phyloP scores from a whole-genome alignment of 1,140 invertebrate species.

The Pachyrhynchus sulphureomaculatus region DNA sequence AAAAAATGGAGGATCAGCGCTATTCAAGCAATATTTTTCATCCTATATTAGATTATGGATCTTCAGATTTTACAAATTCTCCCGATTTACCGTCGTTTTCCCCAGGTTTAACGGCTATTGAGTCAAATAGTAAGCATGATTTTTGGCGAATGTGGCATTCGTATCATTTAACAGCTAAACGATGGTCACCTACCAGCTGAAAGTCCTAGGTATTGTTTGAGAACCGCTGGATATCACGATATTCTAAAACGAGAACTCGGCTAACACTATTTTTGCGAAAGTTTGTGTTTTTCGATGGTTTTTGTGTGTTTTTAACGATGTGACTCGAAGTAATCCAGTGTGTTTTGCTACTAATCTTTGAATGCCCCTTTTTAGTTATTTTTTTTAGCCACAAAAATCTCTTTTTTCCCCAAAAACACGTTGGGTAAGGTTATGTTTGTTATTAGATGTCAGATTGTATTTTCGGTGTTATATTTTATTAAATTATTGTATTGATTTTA shows the following conservation, averaged over 20 bases:
- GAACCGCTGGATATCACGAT: not conserved
- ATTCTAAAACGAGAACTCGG: not conserved
- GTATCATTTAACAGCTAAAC: no score
- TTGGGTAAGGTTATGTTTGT: constrained; percentile 28
- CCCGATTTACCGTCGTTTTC: no score
- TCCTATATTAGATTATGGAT: no score
- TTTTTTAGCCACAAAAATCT: not conserved
- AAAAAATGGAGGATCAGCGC: not conserved
- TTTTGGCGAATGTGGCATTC: no score
- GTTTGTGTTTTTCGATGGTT: not conserved
- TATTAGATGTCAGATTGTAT: not conserved
- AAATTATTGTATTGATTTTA: not conserved
- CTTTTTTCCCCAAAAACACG: constrained; percentile 42
- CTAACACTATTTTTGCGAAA: not conserved
- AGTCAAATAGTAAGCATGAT: no score
- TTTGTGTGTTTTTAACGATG: not conserved
- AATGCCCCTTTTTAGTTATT: not conserved
- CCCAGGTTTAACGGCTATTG: no score
- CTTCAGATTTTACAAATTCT: no score
- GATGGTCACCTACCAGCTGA: no score
- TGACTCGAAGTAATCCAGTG: not conserved
- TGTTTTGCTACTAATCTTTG: not conserved
- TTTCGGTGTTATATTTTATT: not conserved
- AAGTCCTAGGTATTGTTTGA: not conserved
- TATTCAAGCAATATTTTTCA: no score